phyloP scores from a whole-genome alignment of 2,113 vertebrate genomes.

The Aldabrachelys gigantea region DNA sequence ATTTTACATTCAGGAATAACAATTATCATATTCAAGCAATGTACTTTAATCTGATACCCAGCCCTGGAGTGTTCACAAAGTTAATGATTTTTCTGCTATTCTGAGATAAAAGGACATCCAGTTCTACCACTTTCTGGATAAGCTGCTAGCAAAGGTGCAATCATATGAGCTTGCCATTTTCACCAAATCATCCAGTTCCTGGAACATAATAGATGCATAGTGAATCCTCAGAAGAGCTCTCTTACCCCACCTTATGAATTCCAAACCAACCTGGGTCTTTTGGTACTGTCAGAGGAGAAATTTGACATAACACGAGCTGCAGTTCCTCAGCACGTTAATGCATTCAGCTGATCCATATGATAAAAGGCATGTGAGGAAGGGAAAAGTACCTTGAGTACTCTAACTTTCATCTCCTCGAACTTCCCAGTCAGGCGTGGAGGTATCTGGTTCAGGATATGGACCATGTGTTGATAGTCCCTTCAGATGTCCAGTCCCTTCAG shows the following conservation, averaged over 20 bases:
- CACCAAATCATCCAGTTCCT: neutral
- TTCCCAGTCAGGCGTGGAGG: neutral
- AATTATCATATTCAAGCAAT: neutral
- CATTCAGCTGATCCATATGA: neutral
- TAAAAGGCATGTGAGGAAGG: neutral
- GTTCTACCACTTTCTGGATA: slow-evolving; percentile 7
- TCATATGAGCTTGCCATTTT: neutral
- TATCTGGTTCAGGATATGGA: neutral
- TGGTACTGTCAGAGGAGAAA: neutral
- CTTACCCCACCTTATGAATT: neutral
- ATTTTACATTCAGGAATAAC: neutral
- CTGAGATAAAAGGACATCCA: slow-evolving; percentile 9
- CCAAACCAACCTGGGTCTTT: neutral
- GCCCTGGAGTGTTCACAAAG: neutral
- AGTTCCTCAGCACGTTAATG: neutral
- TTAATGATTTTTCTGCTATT: slow-evolving; percentile 20
- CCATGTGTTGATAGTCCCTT: neutral
- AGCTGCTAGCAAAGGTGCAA: neutral
- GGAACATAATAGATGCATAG: neutral
- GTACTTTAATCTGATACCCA: neutral
- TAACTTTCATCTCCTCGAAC: neutral
- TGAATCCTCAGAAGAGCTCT: neutral
- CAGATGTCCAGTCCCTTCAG: neutral
- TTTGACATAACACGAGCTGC: neutral
- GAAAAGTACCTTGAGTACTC: neutral